Evolutionary conservation across 1,140 invertebrate genomes (phyloP), one percentile per base, ranked within the genome.

Genomic region (Paraescarpia echinospica): DNA sequence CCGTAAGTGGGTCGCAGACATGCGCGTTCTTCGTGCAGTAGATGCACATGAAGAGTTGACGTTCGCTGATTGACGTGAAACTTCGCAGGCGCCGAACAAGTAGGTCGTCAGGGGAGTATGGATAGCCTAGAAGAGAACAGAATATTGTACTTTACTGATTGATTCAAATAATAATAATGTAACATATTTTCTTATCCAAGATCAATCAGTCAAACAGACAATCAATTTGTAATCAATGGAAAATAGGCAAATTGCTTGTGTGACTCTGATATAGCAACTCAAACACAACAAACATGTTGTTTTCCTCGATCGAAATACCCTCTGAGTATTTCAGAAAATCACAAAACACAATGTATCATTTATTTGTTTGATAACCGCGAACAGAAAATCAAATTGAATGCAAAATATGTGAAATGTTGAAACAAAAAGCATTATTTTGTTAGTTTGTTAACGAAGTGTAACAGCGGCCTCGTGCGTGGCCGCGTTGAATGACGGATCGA

Each of bases 1-100:
- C 89, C 89, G 33, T 90, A 35, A 91, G 33, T 48, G 91, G 91
- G 91, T 91, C 91, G 91, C 91, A 91, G 91, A 91, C 41, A 48
- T 91, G 91, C 33, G 35, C 48, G 91, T 91, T 41, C 33, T 33
- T 41, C 35, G 91, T 91, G 41, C 91, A 91, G 91, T 41, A 91
- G 22, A 41, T 35, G 41, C 91, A 91, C 33, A 91, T 35, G 89
- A 90, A 90, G 18, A 90, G n/a, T 31, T 77, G 59, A 14, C 59
- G 59, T 77, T 77, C 59, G 59, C 59, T 77, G 59, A 77, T 18
- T 77, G 59, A 77, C 59, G 59, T 77, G 22, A 77, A 77, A 18
- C 59, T 77, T 18, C 59, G 59, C 59, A 77, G 59, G 22, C 59
- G 59, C 9, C 59, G 59, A 12, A 77, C 59, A 77, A 77, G 59